Conservation (phyloP, 2,888 invertebrate species). For the Scotopteryx bipunctaria region DNA sequence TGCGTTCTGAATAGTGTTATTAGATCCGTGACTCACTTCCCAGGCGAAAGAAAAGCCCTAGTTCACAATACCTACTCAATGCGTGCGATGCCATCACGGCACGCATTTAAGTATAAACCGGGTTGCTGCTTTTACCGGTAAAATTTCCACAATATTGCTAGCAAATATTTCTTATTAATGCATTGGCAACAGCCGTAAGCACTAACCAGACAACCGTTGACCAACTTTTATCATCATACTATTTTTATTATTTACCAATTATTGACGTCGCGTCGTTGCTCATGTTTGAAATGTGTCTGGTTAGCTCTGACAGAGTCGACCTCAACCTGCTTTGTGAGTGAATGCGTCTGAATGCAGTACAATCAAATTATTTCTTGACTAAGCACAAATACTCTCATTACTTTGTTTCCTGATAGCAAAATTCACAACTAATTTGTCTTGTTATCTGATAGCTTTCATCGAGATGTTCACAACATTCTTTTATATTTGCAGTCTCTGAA, state of each 20-base stretch:
- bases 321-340: background rate
- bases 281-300: no score
- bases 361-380: constrained; percentile 33
- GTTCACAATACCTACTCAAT: constrained; percentile 73
- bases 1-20: constrained; percentile 41
- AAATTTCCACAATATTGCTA: no score
- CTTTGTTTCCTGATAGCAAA: constrained; percentile 31
- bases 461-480: background rate
- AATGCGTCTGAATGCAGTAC: constrained; percentile 19
- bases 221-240: no score
- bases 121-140: background rate
- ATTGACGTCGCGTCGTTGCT: no score
- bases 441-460: constrained; percentile 35
- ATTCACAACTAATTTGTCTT: constrained; percentile 34
- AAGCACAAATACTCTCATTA: constrained; percentile 26
- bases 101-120: constrained; percentile 5
- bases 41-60: constrained; percentile 71
- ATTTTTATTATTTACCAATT: no score
- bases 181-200: no score
- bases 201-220: no score
- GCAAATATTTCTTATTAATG: no score
- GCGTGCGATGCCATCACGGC: constrained; percentile 37
- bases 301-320: background rate
- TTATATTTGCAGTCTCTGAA: background rate
- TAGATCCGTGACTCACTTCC: constrained; percentile 60